These are phyloP conservation scores for Furnarius figulus DNA, from an alignment of 2,113 vertebrate genomes.

Conservation along the genomic window DNA sequence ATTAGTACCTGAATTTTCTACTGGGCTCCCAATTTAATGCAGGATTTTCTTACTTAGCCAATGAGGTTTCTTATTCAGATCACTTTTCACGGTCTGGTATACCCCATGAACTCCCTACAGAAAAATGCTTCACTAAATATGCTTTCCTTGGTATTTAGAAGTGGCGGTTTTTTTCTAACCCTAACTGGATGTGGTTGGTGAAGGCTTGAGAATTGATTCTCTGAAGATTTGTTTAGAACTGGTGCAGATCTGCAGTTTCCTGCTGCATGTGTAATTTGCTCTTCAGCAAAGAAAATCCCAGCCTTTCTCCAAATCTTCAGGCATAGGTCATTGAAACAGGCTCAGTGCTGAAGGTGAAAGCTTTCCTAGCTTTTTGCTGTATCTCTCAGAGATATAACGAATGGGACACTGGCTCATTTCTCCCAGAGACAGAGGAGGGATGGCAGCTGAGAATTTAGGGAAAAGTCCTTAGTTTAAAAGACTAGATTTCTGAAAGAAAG, in stretches of 20 bases:
- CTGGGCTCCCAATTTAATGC: not conserved
- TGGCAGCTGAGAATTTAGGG: not conserved
- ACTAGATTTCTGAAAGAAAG: not conserved
- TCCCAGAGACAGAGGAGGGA: not conserved
- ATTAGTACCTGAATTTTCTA: not conserved
- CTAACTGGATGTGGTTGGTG: not conserved
- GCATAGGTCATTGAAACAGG: not conserved
- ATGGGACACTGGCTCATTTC: rapidly evolving
- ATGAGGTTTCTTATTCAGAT: not conserved
- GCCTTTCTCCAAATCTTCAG: not conserved
- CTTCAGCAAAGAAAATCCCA: not conserved
- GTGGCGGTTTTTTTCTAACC: not conserved
- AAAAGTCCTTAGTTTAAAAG: not conserved
- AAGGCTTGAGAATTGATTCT: not conserved
- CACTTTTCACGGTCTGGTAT: not conserved
- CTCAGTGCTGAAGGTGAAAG: not conserved
- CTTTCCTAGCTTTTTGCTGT: not conserved
- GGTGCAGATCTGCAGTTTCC: not conserved
- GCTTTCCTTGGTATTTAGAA: not conserved
- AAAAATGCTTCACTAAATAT: not conserved
- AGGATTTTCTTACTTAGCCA: not conserved
- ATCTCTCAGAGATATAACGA: not conserved
- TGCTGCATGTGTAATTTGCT: not conserved
- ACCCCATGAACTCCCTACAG: not conserved
- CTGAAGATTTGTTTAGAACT: not conserved